phyloP scores from a whole-genome alignment of 1,140 invertebrate species.

The Bombus superbus region DNA sequence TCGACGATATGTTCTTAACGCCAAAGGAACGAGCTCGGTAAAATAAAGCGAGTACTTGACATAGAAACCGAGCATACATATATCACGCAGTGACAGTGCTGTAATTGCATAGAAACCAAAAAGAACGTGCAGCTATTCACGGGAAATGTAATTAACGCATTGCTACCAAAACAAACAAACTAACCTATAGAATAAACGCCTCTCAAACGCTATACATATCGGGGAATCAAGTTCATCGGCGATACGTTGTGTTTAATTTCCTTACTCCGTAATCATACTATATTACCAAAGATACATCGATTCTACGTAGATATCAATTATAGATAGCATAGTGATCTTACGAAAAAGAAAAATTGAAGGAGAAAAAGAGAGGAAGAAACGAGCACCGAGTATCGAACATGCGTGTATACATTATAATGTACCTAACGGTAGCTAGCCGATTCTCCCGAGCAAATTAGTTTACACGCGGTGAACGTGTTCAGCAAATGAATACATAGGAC shows the following conservation, averaged over 20 bases:
- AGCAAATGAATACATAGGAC: constrained; percentile 28
- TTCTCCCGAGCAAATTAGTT: constrained; percentile 23
- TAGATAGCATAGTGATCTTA: neutral
- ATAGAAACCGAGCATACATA: neutral
- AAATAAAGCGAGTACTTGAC: neutral
- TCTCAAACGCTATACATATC: neutral
- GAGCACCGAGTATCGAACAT: neutral
- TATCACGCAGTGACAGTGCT: neutral
- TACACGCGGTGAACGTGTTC: constrained; percentile 2
- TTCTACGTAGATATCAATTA: constrained; percentile 17
- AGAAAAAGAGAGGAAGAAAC: neutral
- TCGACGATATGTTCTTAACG: neutral
- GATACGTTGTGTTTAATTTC: neutral
- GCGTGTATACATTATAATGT: neutral
- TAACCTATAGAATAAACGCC: neutral
- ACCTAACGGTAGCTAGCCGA: neutral
- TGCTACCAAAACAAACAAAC: neutral
- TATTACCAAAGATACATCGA: neutral
- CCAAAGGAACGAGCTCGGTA: neutral
- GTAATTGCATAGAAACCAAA: neutral
- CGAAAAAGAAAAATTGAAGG: rapidly evolving
- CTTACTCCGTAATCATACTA: neutral
- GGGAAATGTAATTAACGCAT: neutral
- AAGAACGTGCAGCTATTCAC: neutral
- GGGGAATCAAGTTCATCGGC: neutral